Conservation (phyloP, 2,888 invertebrate species). For the Teinopalpus imperialis region DNA sequence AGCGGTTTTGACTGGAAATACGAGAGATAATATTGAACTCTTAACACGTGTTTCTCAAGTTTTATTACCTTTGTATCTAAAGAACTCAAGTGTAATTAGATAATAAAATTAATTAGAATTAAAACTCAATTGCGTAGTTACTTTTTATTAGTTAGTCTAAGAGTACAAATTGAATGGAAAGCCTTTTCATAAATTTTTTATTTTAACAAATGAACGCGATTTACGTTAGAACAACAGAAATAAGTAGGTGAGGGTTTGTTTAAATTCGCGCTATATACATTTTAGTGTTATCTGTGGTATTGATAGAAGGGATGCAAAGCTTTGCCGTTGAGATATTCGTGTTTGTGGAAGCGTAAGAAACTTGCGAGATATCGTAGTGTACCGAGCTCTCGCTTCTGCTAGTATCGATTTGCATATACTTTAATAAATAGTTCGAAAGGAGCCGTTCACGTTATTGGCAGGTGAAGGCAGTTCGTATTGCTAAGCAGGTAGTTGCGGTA, state of each 20-base stretch:
- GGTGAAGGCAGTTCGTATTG: slow-evolving; percentile 31
- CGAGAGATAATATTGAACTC: no score
- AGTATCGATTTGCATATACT: slow-evolving; percentile 43
- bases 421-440: slow-evolving; percentile 33
- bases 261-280: not conserved
- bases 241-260: not conserved
- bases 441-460: slow-evolving; percentile 32
- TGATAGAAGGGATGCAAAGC: slow-evolving; percentile 8
- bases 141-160: no score
- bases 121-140: no score
- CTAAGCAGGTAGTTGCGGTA: slow-evolving; percentile 1
- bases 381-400: slow-evolving; percentile 36
- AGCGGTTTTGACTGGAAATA: no score
- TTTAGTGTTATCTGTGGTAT: not conserved
- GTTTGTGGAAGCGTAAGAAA: slow-evolving; percentile 47
- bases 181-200: no score
- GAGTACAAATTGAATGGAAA: no score
- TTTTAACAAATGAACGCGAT: no score
- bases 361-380: slow-evolving; percentile 25
- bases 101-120: no score
- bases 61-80: no score
- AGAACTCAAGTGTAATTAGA: no score
- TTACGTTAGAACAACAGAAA: no score
- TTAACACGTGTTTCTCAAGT: no score
- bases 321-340: slow-evolving; percentile 27